A percentile compares a stretch with the other conserved stretches of the same genome.
These are phyloP conservation scores for Ligdia adustata DNA, from an alignment of 2,888 invertebrate genomes.

Conservation along the genomic window DNA sequence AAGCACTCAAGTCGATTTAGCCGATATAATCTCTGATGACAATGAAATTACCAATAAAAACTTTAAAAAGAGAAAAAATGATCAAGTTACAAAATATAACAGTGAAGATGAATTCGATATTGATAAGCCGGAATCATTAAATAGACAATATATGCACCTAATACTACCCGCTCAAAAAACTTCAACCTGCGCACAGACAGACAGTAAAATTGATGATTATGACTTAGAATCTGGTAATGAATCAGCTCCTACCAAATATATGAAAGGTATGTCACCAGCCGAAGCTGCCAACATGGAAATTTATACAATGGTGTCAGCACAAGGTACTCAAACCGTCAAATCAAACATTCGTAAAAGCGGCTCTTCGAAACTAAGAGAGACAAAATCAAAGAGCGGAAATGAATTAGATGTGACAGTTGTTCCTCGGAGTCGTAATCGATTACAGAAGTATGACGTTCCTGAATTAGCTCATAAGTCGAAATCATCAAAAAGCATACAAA, in stretches of 20 bases:
- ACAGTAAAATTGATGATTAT: conserved; percentile 5
- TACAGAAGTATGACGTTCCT: conserved; percentile 5
- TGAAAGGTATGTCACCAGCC: conserved; percentile 3
- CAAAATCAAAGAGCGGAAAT: conserved; percentile 1
- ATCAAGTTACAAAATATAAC: not conserved
- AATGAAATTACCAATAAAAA: conserved; percentile 12
- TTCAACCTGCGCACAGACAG: conserved; percentile 2
- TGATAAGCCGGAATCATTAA: conserved; percentile 7
- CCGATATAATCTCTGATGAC: conserved; percentile 12
- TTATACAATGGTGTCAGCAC: conserved; percentile 4
- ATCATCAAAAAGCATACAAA: conserved; percentile 7
- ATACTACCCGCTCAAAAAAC: conserved; percentile 8
- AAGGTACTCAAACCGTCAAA: conserved; percentile 8
- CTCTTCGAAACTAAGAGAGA: not conserved
- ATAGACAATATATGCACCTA: conserved; percentile 9
- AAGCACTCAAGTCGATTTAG: not conserved
- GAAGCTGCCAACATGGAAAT: conserved; percentile 11
- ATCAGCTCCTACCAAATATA: conserved; percentile 8
- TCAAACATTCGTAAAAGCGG: not conserved
- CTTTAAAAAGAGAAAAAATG: not conserved
- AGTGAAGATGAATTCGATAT: conserved; percentile 13
- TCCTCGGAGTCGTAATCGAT: conserved; percentile 8
- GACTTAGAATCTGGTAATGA: conserved; percentile 4
- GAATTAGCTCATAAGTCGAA: conserved; percentile 2
- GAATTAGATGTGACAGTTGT: not conserved